Evolutionary conservation across 2,888 invertebrate species (phyloP).

Genomic region (Dioctria linearis): DNA sequence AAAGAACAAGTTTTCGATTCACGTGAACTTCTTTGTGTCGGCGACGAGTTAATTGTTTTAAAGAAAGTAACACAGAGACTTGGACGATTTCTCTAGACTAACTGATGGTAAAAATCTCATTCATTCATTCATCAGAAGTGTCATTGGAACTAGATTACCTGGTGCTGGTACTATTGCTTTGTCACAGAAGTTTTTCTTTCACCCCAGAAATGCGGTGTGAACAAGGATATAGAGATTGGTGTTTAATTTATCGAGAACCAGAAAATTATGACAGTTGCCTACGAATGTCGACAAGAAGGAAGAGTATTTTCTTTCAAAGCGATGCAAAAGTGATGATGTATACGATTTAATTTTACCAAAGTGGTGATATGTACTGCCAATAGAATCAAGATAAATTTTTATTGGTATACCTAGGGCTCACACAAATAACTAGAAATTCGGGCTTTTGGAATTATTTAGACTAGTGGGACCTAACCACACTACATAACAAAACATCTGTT

Average conservation of each 20-base stretch:
- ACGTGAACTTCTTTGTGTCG: conserved; percentile 44
- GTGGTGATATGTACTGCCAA: too few species aligned
- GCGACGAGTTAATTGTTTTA: conserved; percentile 66
- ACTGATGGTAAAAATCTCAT: conserved; percentile 85
- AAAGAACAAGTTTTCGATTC: too few species aligned
- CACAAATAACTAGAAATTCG: too few species aligned
- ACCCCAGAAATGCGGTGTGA: conserved; percentile 84
- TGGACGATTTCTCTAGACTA: conserved; percentile 81
- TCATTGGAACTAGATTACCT: conserved; percentile 87
- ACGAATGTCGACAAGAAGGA: conserved; percentile 78
- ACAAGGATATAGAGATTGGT: conserved; percentile 79
- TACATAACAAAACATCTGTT: too few species aligned
- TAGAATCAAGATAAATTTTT: too few species aligned
- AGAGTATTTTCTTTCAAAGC: conserved; percentile 80
- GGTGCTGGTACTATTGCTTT: conserved; percentile 86
- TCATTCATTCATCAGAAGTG: conserved; percentile 77
- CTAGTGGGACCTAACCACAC: too few species aligned
- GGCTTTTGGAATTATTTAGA: too few species aligned
- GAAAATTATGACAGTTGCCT: conserved; percentile 83
- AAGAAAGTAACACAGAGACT: conserved; percentile 79
- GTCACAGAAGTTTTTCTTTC: conserved; percentile 82
- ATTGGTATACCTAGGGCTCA: too few species aligned
- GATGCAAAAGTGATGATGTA: conserved; percentile 73
- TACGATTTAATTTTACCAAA: too few species aligned
- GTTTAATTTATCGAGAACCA: conserved; percentile 80